Base-by-base conservation (phyloP, 2,888 invertebrate species). In the Cistogaster globosa region DNA sequence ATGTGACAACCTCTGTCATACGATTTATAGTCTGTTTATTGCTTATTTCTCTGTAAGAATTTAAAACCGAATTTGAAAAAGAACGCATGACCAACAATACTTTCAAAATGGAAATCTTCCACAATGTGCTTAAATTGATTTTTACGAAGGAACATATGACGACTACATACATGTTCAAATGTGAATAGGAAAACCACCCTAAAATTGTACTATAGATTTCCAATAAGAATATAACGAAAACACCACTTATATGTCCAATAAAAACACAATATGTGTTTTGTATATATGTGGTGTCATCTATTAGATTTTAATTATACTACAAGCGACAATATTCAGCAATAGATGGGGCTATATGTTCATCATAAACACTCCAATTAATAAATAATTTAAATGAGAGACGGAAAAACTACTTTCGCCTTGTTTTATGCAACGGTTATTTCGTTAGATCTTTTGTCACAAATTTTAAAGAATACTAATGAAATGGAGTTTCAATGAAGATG, bases 51-150 rank as follows among this genome's bases (percentile, higher is more conserved):
- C 78, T 81, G 75, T 76, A 82, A 86, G 72, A 79, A 86, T 63
- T 68, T 65, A 57, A 68, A 74, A 69, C 76, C 45, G 62, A 72
- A 80, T 45, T 60, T 45, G 71, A 84, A 84, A n/a, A 51, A 81
- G 67, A 84, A 84, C 80, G 84, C 84, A 84, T 84, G 83, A 79
- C 83, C 83, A 83, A 75, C 58, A 78, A 72, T 57, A 53, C 60
- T 62, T 42, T 20, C 45, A 79, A 83, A 63, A 79, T 83, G 74
- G 74, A 79, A 79, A 75, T 63, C 63, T 58, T n/a, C 38, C 68
- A 75, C 57, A 69, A 62, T 72, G 62, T 82, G 87, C 86, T 87
- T 87, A 88, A 90, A 88, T 88, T 87, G 88, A 89, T 88, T 89
- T 89, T 85, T 88, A 62, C 20, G 48, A 45, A 38, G 86, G 22